Conservation (phyloP, 2,113 vertebrate genomes). For the Tachuris rubrigastra region DNA sequence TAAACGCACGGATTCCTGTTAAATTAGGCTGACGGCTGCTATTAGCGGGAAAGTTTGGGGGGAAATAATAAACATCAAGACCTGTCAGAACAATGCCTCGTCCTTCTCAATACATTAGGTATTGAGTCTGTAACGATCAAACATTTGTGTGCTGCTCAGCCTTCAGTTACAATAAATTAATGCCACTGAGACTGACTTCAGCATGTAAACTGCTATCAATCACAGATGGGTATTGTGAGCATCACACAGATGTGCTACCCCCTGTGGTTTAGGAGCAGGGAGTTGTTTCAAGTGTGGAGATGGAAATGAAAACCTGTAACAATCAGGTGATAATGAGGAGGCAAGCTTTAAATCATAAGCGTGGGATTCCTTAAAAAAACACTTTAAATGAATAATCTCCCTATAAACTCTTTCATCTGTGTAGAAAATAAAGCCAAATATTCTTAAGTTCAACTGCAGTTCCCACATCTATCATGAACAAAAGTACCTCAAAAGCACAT, state of each 20-base stretch:
- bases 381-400: not conserved
- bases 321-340: not conserved
- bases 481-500: not conserved
- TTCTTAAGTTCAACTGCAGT: not conserved
- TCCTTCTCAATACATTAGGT: not conserved
- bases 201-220: not conserved
- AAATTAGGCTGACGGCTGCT: not conserved
- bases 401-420: not conserved
- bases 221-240: not conserved
- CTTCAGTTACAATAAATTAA: not conserved
- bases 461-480: accelerated
- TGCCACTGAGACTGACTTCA: not conserved
- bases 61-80: not conserved
- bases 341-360: not conserved
- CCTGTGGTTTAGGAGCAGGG: not conserved
- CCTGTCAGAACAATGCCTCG: not conserved
- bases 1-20: not conserved
- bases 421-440: not conserved
- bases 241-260: not conserved
- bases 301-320: not conserved
- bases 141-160: not conserved
- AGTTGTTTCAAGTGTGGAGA: not conserved
- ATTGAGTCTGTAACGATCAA: not conserved
- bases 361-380: not conserved
- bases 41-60: not conserved